These are phyloP conservation scores for Zaprionus bogoriensis DNA, from an alignment of 2,888 invertebrate species.

Conservation along the genomic window DNA sequence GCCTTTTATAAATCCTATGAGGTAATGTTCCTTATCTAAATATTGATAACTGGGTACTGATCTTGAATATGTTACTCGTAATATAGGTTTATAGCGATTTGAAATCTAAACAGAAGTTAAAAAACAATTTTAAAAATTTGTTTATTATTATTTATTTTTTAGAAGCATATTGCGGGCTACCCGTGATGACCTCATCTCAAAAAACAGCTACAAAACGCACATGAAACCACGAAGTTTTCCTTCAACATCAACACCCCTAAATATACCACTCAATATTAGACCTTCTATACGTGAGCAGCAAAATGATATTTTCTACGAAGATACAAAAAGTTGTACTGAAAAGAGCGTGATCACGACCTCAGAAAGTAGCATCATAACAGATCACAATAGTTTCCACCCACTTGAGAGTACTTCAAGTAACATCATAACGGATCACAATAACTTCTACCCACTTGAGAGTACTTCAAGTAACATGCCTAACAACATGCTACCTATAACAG, in stretches of 20 bases:
- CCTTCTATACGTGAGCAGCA: slow-evolving; percentile 1
- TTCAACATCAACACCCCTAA: slow-evolving; percentile 14
- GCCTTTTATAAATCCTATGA: slow-evolving; percentile 4
- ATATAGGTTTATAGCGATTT: no score
- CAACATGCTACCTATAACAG: slow-evolving; percentile 9
- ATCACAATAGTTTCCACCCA: slow-evolving; percentile 2
- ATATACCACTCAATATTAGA: not conserved
- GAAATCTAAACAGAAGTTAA: not conserved
- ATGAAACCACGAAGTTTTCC: not conserved
- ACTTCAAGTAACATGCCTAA: slow-evolving; percentile 1
- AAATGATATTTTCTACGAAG: slow-evolving; percentile 2
- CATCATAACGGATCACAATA: not conserved
- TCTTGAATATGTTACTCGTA: not conserved
- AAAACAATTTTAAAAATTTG: no score
- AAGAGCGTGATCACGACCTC: slow-evolving; percentile 1
- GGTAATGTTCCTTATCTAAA: not conserved
- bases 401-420: slow-evolving; percentile 5
- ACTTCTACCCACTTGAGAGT: slow-evolving; percentile 10
- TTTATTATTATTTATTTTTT: no score
- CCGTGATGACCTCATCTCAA: slow-evolving; percentile 12
- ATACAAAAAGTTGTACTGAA: slow-evolving; percentile 16
- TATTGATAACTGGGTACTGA: not conserved
- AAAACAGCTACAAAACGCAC: slow-evolving; percentile 17
- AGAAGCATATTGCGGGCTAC: slow-evolving; percentile 19
- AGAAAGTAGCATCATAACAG: not conserved